Evolutionary conservation across 2,888 invertebrate genomes (phyloP).

Genomic region (Eledona agricola): DNA sequence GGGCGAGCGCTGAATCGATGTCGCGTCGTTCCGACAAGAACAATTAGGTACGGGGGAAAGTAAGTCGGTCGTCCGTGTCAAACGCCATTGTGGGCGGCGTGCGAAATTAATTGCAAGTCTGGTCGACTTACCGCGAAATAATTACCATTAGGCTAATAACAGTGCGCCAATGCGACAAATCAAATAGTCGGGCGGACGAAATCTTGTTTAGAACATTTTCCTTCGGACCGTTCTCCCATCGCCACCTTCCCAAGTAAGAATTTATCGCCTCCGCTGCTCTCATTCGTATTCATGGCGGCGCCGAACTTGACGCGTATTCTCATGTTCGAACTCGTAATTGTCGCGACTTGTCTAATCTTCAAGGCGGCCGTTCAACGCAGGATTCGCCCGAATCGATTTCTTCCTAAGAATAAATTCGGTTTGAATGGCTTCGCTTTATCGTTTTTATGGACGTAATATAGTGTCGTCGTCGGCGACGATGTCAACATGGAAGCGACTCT

Average conservation of each 20-base stretch:
- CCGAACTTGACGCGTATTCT: conserved; percentile 22
- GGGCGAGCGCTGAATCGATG: conserved; percentile 21
- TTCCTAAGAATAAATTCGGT: too few relatives aligned
- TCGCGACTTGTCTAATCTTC: conserved; percentile 11
- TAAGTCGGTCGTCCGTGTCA: conserved; percentile 8
- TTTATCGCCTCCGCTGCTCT: too few relatives aligned
- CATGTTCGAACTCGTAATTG: conserved; percentile 31
- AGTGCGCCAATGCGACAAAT: background rate
- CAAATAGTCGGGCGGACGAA: too few relatives aligned
- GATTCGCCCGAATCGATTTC: too few relatives aligned
- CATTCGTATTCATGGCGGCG: conserved; percentile 36
- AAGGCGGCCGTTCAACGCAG: too few relatives aligned
- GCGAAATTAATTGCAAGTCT: conserved; percentile 7
- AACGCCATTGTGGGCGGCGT: conserved; percentile 6
- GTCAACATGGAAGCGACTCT: too few relatives aligned
- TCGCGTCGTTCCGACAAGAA: conserved; percentile 6
- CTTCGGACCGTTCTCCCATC: too few relatives aligned
- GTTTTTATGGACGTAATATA: too few relatives aligned
- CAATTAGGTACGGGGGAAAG: conserved; percentile 5
- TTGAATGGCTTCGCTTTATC: too few relatives aligned
- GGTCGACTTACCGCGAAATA: background rate
- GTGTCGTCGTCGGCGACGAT: too few relatives aligned
- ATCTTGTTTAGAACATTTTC: too few relatives aligned
- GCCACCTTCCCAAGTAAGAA: too few relatives aligned
- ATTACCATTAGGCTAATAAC: conserved; percentile 2